Evolutionary conservation across 2,113 vertebrate genomes (phyloP), one percentile per base, ranked within the genome.

Genomic region (Odocoileus hemionus): DNA sequence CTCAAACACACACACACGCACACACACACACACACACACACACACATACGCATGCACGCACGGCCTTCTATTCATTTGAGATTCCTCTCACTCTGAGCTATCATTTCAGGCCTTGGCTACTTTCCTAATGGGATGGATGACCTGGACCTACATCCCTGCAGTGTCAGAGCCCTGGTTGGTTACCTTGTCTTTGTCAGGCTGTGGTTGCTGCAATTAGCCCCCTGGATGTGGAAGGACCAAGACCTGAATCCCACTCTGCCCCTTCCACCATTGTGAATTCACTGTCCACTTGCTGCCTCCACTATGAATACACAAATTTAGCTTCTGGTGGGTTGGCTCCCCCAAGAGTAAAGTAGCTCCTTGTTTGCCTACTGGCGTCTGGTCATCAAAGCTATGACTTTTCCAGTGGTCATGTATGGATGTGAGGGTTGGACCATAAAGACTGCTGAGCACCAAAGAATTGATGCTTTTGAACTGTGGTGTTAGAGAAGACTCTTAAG

Each of bases 211-310:
- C n/a, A 17, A 1, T 39, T 30, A 30, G 13, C 45, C 45, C 3
- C 9, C 17, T 78, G 26, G 43, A 45, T 5, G 19, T 64, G 70
- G 43, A 52, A 95, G 15, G n/a, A 60, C 2, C 86, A 70, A 89
- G 39, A 30, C 58, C 28, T 5, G 21, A 7, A 21, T n/a, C 45
- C 2, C 43, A n/a, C 0, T 6, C 52, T 2, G 9, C 43, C 79
- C 12, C 43, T 21, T 76, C 39, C 10, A 33, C 54, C 2, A 0
- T 10, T 9, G 25, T 26, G 87, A 74, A 61, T 52, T 60, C 54
- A 17, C n/a, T 7, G 23, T n/a, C 26, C 10, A 13, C 47, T n/a
- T 80, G 14, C n/a, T 21, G 26, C 57, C 33, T 64, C 14, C 6
- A n/a, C 7, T 64, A 12, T 13, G 6, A 52, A 80, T 23, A 88